phyloP scores from a whole-genome alignment of 2,113 vertebrate genomes.

The Prochilodus magdalenae region DNA sequence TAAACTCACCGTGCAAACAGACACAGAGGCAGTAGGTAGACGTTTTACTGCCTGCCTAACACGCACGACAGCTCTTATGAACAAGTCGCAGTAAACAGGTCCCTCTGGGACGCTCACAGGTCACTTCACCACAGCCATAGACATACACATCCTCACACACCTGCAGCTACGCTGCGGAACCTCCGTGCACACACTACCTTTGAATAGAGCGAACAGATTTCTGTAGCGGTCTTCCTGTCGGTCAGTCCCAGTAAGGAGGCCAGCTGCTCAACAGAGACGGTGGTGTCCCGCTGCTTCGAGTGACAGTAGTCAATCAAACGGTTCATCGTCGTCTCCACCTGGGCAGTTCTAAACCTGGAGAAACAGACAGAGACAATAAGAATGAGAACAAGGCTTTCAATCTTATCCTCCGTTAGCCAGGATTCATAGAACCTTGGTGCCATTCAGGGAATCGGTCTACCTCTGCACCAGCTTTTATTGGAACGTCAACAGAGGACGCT shows the following conservation, averaged over 20 bases:
- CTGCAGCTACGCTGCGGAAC: background rate
- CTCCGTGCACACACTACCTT: slow-evolving; percentile 60
- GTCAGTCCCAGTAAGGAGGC: slow-evolving; percentile 62
- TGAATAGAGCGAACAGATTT: slow-evolving; percentile 68
- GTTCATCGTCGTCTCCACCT: slow-evolving; percentile 55
- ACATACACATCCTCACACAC: no score
- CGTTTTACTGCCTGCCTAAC: no score
- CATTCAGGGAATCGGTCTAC: no score
- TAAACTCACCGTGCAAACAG: background rate
- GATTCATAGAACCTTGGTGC: no score
- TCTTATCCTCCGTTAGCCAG: no score
- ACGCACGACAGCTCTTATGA: no score
- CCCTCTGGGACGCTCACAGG: no score
- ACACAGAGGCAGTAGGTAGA: background rate
- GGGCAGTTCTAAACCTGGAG: slow-evolving; percentile 54
- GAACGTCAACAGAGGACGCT: no score
- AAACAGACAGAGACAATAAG: background rate
- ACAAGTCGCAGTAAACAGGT: no score
- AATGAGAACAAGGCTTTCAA: no score
- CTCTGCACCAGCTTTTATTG: no score
- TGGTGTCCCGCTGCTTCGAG: slow-evolving; percentile 40
- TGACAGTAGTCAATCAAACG: slow-evolving; percentile 69
- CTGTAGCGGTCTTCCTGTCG: slow-evolving; percentile 50
- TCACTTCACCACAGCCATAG: no score
- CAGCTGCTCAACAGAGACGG: slow-evolving; percentile 61